Percentiles rank a stretch among this genome's conserved stretches.
Conservation (phyloP, 2,888 invertebrate genomes). For the Lypha dubia region DNA sequence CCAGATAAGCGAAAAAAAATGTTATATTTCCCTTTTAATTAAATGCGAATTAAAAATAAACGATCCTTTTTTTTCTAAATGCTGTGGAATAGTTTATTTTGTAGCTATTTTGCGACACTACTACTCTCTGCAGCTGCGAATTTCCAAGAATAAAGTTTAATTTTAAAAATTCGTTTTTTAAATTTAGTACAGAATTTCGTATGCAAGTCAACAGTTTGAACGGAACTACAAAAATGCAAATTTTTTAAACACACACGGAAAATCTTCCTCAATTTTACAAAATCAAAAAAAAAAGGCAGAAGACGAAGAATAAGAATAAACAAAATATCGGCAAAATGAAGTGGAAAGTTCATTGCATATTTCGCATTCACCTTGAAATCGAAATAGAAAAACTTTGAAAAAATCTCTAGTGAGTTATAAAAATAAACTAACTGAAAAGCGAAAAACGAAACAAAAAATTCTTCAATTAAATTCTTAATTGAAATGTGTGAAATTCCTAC, state of each 20-base stretch:
- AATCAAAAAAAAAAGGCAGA: neutral
- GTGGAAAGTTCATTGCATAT: conserved; percentile 50
- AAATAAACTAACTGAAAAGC: conserved; percentile 12
- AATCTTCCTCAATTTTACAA: neutral
- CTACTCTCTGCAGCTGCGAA: neutral
- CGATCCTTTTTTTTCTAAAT: neutral
- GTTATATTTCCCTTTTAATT: neutral
- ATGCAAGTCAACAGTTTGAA: conserved; percentile 8
- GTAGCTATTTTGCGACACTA: conserved; percentile 10
- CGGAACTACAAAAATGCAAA: conserved; percentile 7
- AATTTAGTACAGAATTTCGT: conserved; percentile 46
- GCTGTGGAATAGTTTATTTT: neutral
- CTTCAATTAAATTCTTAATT: conserved; percentile 55
- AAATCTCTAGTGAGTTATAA: neutral
- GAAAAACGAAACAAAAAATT: conserved; percentile 18
- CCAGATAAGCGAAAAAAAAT: no score
- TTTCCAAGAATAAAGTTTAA: conserved; percentile 25
- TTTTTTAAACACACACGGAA: conserved; percentile 9
- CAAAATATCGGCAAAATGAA: neutral
- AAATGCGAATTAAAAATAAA: conserved; percentile 43
- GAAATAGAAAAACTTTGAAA: neutral
- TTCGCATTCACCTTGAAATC: conserved; percentile 64
- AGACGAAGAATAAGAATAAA: neutral
- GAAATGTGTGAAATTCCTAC: conserved; percentile 69
- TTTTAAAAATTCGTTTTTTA: conserved; percentile 26